These are phyloP conservation scores for Caloenas nicobarica DNA, from an alignment of 2,113 vertebrate species.

Conservation along the genomic window DNA sequence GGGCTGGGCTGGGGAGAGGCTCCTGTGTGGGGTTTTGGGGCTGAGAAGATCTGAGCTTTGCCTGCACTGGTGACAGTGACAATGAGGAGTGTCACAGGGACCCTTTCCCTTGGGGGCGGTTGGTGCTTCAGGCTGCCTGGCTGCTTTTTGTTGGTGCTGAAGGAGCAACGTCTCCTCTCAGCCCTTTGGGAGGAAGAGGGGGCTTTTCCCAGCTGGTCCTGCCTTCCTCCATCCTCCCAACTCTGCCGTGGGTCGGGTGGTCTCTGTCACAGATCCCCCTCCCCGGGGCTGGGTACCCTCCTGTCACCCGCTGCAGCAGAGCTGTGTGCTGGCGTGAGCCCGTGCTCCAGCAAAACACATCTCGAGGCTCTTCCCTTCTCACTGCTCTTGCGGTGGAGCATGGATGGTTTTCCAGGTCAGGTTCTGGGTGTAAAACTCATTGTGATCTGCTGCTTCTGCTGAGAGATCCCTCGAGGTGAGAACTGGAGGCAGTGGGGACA, in stretches of 20 bases:
- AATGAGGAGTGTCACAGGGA: neutral
- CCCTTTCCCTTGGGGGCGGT: neutral
- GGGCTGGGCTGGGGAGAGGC: neutral
- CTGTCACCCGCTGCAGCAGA: rapidly evolving
- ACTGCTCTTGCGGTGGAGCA: rapidly evolving
- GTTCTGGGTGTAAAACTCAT: neutral
- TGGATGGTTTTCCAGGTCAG: neutral
- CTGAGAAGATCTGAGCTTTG: neutral
- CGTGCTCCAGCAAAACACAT: rapidly evolving
- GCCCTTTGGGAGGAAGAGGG: neutral
- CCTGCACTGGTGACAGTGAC: neutral
- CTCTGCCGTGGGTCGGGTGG: rapidly evolving
- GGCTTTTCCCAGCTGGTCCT: neutral
- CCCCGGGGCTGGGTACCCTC: rapidly evolving
- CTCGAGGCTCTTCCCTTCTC: neutral
- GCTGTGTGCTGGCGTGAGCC: neutral
- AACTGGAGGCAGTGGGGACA: rapidly evolving
- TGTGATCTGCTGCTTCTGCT: neutral
- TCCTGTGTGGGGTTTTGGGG: rapidly evolving
- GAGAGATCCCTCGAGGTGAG: neutral
- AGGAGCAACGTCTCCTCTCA: neutral
- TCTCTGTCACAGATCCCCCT: neutral
- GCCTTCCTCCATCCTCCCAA: neutral
- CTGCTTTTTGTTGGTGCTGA: neutral
- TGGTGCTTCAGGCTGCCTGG: rapidly evolving